Conservation (phyloP, 35 echinoderm and acorn worm genomes). For the Diadema setosum region DNA sequence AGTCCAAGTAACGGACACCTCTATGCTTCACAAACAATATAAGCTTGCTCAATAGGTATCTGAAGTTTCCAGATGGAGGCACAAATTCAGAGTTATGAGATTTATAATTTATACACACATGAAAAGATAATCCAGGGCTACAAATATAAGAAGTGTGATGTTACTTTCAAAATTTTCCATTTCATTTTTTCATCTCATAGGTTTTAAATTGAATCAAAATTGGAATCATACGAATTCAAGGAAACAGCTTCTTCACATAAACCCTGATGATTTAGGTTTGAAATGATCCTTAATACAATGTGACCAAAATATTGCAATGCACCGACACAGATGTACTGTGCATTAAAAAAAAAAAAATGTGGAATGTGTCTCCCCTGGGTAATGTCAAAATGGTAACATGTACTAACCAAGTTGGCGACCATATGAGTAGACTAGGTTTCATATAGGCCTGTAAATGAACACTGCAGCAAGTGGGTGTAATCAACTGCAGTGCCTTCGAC, state of each 20-base stretch:
- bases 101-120: no score
- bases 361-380: conserved; percentile 32
- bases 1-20: no score
- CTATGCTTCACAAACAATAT: no score
- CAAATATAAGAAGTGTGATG: no score
- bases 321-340: neutral
- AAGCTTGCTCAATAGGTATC: no score
- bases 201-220: no score
- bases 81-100: no score
- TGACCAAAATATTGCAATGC: neutral
- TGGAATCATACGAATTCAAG: neutral
- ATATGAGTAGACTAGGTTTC: neutral
- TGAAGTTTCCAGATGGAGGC: no score
- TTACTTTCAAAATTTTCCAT: no score
- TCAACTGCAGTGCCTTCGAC: conserved; percentile 46
- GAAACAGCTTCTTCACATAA: neutral
- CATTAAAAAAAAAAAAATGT: neutral
- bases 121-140: no score
- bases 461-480: neutral
- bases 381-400: conserved; percentile 11
- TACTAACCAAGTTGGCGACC: conserved; percentile 24
- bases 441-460: conserved; percentile 27
- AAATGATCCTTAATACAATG: neutral
- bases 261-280: neutral
- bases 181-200: no score